These are phyloP conservation scores for Drosophila kepulauana DNA, from an alignment of 1,140 invertebrate species.

Conservation along the genomic window DNA sequence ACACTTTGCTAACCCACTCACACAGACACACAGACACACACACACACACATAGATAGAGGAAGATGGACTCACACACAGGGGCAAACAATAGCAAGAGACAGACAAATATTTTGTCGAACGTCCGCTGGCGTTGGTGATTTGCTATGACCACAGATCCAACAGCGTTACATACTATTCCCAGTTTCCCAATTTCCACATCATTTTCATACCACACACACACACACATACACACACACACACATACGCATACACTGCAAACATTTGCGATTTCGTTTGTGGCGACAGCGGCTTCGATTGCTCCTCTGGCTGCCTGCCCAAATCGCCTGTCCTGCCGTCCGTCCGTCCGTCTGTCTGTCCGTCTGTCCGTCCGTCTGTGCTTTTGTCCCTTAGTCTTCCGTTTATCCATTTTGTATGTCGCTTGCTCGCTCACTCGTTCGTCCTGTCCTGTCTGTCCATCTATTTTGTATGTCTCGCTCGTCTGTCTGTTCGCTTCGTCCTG, in stretches of 20 bases:
- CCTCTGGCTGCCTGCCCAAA: conserved; percentile 30
- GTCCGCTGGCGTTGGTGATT: conserved; percentile 29
- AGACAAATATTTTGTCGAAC: conserved; percentile 35
- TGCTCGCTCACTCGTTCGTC: background rate
- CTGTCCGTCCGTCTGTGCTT: background rate
- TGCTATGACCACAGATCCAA: conserved; percentile 31
- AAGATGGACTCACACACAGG: background rate
- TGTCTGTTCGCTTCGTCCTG: conserved; percentile 27
- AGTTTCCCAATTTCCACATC: conserved; percentile 36
- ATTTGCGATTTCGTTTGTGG: conserved; percentile 55
- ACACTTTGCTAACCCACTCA: background rate
- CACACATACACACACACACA: conserved; percentile 14
- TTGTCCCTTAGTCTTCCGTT: background rate
- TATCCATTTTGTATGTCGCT: too few species aligned
- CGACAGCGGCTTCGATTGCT: conserved; percentile 44
- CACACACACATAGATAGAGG: background rate
- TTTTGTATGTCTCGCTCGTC: background rate
- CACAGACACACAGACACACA: background rate
- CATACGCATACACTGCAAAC: conserved; percentile 20
- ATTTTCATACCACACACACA: conserved; percentile 34
- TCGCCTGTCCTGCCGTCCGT: background rate
- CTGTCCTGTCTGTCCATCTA: background rate
- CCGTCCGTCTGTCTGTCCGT: background rate
- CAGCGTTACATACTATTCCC: conserved; percentile 1
- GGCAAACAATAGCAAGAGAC: conserved; percentile 13